Percentiles rank a stretch among this genome's conserved stretches.
Conservation (phyloP, 1,140 invertebrate species). For the Drosophila seguyi region DNA sequence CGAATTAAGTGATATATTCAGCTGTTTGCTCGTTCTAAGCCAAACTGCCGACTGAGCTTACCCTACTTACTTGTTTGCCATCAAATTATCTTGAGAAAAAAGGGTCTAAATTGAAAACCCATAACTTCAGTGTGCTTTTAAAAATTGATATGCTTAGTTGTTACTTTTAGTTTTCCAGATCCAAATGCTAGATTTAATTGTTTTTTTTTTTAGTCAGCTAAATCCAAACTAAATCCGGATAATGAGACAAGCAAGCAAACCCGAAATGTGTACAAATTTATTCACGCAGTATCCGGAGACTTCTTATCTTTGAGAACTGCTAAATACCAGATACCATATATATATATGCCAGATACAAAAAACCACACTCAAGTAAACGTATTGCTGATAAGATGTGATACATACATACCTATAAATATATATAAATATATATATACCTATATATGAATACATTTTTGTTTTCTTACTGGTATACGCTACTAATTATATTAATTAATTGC, state of each 20-base stretch:
- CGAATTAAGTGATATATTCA: background rate
- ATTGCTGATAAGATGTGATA: constrained; percentile 62
- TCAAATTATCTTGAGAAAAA: background rate
- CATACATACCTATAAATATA: constrained; percentile 57
- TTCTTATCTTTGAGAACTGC: constrained; percentile 37
- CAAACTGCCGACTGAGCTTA: background rate
- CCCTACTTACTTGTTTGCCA: constrained; percentile 4
- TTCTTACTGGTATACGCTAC: constrained; percentile 72
- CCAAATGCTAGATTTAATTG: background rate
- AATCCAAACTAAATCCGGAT: constrained; percentile 2
- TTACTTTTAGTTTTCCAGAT: background rate
- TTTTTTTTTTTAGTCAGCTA: constrained; percentile 14
- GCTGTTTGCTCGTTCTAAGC: constrained; percentile 6
- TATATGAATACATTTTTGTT: constrained; percentile 65
- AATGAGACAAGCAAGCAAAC: constrained; percentile 21
- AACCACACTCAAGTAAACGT: constrained; percentile 56
- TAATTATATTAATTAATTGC: constrained; percentile 77
- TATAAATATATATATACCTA: constrained; percentile 67
- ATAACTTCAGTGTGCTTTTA: background rate
- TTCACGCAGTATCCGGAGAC: constrained; percentile 32
- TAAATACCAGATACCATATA: constrained; percentile 44
- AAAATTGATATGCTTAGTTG: background rate
- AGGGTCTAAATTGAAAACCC: background rate
- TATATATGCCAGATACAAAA: constrained; percentile 52
- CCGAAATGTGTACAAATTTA: constrained; percentile 41